Evolutionary conservation across 1,140 invertebrate genomes (phyloP), one percentile per base, ranked within the genome.

Genomic region (Adelges cooleyi): DNA sequence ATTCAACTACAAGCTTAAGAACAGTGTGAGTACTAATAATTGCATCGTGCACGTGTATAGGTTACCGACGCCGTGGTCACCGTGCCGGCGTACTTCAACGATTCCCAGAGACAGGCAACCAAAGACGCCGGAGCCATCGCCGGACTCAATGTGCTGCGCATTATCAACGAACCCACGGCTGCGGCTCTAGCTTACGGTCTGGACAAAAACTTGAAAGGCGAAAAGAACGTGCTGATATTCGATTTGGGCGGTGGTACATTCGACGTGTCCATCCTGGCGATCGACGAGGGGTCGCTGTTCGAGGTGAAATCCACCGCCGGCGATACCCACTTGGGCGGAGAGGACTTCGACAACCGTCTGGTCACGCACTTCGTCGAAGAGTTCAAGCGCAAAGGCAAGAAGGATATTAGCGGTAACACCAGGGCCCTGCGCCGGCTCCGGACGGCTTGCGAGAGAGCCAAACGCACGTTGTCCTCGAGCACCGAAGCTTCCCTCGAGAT

Each of bases 221-320:
- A 83, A 68, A 83, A 82, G 66, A 87, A 84, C 71, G 82, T 88
- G 0, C 74, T 87, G 0, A 86, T 87, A 38, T 88, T 86, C 67
- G 86, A 87, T 73, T 76, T 87, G 29, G 86, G 86, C 6, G 85
- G 85, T 48, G 85, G 85, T 18, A 86, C 85, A 44, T 87, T 87
- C 67, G 91, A 95, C 76, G 90, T 94, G 0, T 94, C 90, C 17
- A 83, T 94, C 46, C 74, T 95, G 1, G 82, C 85, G 51, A 92
- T 95, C 73, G 86, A 87, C 67, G 89, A 92, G 74, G 91, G 90
- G 6, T 85, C 84, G 0, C 73, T 86, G 20, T 87, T 86, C 69
- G 83, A 92, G 78, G 87, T 91, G 0, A 84, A 82, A 74, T 80
- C 89, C 0, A 91, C 89, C 8, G 84, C 87, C 0, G 85, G 86